Evolutionary conservation across 2,113 vertebrate species (phyloP).

Genomic region (Trinectes maculatus): DNA sequence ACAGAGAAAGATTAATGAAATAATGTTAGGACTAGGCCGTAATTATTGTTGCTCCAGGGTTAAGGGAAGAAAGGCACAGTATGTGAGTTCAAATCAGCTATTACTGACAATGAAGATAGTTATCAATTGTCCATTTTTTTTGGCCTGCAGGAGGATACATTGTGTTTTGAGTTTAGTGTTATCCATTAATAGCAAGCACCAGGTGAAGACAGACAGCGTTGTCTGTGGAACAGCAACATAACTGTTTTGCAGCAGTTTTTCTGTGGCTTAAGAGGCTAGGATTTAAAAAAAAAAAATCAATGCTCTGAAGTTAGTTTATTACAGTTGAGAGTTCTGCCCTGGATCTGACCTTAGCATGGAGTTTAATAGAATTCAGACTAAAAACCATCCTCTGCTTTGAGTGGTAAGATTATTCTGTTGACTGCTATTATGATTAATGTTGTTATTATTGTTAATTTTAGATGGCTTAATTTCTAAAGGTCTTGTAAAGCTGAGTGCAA

Average conservation of each 20-base stretch:
- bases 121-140: conserved; percentile 3
- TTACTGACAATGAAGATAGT: background rate
- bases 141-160: background rate
- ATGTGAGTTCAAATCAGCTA: conserved; percentile 34
- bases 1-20: conserved; percentile 25
- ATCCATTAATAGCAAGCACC: too few relatives aligned
- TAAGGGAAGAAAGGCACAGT: conserved; percentile 9
- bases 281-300: too few relatives aligned
- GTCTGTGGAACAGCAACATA: too few relatives aligned
- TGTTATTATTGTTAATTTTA: too few relatives aligned
- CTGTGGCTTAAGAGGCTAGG: too few relatives aligned
- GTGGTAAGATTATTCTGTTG: conserved; percentile 71
- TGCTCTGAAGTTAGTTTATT: conserved; percentile 14
- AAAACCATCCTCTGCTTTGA: conserved; percentile 74
- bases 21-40: conserved; percentile 14
- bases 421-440: too few relatives aligned
- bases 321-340: conserved; percentile 11
- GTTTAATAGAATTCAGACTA: conserved; percentile 77
- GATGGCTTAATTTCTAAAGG: too few relatives aligned
- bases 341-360: conserved; percentile 43
- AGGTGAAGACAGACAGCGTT: too few relatives aligned
- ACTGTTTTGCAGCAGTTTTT: background rate
- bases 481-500: too few relatives aligned
- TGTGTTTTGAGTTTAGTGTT: too few relatives aligned
- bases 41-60: conserved; percentile 31